Evolutionary conservation across 2,113 vertebrate species (phyloP).

Genomic region (Muntiacus reevesi): DNA sequence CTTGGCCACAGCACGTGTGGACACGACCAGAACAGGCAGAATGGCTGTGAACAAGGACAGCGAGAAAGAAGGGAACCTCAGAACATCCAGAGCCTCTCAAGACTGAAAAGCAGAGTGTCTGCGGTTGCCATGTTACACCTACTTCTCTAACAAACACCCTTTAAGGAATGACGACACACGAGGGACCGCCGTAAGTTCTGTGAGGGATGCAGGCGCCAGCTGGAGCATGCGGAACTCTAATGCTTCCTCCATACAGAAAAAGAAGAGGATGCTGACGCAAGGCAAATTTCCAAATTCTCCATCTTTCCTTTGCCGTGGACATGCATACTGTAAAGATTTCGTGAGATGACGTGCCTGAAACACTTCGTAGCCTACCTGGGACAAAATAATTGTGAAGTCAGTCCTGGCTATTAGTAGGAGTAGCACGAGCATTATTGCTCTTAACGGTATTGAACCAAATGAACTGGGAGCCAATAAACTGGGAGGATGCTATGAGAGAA

Average conservation of each 20-base stretch:
- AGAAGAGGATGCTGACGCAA: background rate
- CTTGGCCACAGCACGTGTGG: background rate
- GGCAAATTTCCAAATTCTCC: too few species aligned
- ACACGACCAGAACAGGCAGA: background rate
- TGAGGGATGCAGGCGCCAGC: background rate
- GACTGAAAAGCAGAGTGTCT: too few species aligned
- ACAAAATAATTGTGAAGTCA: background rate
- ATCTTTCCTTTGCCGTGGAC: background rate
- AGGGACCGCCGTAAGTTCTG: background rate
- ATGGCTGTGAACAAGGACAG: accelerated
- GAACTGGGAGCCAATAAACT: background rate
- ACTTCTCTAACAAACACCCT: background rate
- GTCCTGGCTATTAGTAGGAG: background rate
- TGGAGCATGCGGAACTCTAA: background rate
- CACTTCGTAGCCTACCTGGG: accelerated
- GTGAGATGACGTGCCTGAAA: background rate
- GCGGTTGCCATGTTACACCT: too few species aligned
- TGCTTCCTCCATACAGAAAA: background rate
- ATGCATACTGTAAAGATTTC: background rate
- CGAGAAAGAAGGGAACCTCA: background rate
- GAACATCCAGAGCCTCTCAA: accelerated
- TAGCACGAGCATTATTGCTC: accelerated
- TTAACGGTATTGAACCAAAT: background rate
- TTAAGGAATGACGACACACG: background rate
- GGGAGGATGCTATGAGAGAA: background rate